These are phyloP conservation scores for Corydoras maculifer DNA, from an alignment of 2,113 vertebrate genomes.

Conservation along the genomic window DNA sequence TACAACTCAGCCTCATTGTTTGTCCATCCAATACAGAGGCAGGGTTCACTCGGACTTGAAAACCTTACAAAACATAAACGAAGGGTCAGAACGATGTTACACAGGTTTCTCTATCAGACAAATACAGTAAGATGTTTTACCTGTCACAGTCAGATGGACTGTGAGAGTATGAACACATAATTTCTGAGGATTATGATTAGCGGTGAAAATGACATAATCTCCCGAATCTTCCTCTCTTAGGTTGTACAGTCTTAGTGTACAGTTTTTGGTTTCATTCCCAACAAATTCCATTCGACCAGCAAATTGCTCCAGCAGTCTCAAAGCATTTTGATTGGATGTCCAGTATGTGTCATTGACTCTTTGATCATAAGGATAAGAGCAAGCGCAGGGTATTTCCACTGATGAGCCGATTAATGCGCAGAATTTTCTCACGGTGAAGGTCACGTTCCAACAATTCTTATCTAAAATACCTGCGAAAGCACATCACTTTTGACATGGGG, in stretches of 20 bases:
- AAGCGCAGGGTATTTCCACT: conserved; percentile 30
- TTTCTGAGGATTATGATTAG: background rate
- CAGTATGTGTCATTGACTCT: conserved; percentile 20
- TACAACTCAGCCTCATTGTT: conserved; percentile 10
- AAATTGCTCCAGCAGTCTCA: conserved; percentile 1
- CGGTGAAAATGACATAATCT: conserved; percentile 20
- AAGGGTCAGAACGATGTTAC: background rate
- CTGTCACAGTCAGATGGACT: conserved; percentile 8
- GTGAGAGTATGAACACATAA: background rate
- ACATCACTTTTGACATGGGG: too few relatives aligned
- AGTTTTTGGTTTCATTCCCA: background rate
- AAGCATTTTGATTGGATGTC: background rate
- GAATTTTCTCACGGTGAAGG: conserved; percentile 14
- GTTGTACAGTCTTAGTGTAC: conserved; percentile 19
- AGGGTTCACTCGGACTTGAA: conserved; percentile 9
- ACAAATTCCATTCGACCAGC: conserved; percentile 29
- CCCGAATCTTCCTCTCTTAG: conserved; percentile 28
- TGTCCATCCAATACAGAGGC: background rate
- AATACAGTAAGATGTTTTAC: background rate
- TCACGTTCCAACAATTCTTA: conserved; percentile 17
- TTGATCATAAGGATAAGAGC: conserved; percentile 11
- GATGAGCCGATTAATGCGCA: conserved; percentile 24
- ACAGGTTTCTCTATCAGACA: background rate
- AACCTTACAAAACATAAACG: background rate
- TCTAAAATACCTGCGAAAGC: conserved; percentile 13